A percentile compares a stretch with the other conserved stretches of the same genome.
Conservation (phyloP, 2,113 vertebrate species). For the Zosterops hypoxanthus region DNA sequence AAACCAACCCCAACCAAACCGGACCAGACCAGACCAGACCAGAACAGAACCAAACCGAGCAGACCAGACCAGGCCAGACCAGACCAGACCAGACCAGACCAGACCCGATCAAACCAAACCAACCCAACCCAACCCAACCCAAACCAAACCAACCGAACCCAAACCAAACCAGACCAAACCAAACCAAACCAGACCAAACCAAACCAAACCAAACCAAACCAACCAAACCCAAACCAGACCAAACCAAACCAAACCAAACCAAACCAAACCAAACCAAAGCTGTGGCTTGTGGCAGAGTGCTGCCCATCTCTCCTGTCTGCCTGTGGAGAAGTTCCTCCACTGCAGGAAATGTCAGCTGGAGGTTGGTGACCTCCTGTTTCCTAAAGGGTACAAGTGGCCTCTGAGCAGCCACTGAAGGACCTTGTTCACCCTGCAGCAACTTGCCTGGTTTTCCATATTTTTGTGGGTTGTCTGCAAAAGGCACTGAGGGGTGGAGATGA, state of each 20-base stretch:
- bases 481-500: neutral
- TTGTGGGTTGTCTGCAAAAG: neutral
- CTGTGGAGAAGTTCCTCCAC: neutral
- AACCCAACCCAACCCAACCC: neutral
- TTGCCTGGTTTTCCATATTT: neutral
- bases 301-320: neutral
- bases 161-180: too few species aligned
- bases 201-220: neutral
- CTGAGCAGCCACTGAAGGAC: neutral
- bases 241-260: neutral
- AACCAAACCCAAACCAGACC: neutral
- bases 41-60: too few species aligned
- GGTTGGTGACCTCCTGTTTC: neutral
- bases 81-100: neutral
- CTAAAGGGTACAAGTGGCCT: neutral
- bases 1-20: neutral
- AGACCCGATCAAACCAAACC: neutral
- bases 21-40: too few species aligned
- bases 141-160: neutral
- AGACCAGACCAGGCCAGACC: neutral
- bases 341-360: neutral
- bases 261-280: neutral
- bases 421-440: neutral
- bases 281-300: neutral
- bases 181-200: neutral